Conservation (phyloP, 53 echinoderm and acorn worm genomes). For the Luidia sarsii region DNA sequence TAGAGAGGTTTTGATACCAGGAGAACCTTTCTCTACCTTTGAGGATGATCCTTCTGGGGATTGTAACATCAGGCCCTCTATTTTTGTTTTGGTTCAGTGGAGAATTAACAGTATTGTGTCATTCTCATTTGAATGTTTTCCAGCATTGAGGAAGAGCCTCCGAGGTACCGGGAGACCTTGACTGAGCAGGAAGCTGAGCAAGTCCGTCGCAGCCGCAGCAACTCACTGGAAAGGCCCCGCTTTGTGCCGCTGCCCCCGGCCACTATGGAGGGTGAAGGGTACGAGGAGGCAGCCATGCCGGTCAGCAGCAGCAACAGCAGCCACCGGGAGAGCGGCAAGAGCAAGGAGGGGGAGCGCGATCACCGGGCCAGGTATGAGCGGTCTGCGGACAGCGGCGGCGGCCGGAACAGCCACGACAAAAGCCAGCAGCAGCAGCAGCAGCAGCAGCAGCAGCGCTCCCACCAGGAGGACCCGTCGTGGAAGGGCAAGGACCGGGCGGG, state of each 20-base stretch:
- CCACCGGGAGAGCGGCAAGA: slow-evolving; percentile 11
- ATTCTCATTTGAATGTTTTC: not conserved
- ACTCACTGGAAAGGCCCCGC: slow-evolving; percentile 35
- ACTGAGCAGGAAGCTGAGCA: slow-evolving; percentile 19
- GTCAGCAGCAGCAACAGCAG: not conserved
- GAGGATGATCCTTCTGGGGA: too few species aligned
- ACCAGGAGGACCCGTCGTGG: slow-evolving; percentile 12
- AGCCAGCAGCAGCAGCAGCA: slow-evolving; percentile 16
- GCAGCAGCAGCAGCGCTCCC: slow-evolving; percentile 18
- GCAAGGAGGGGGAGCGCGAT: slow-evolving; percentile 26
- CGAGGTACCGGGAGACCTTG: not conserved
- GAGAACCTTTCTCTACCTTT: too few species aligned
- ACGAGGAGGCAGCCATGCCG: not conserved
- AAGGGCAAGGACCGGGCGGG: slow-evolving; percentile 25
- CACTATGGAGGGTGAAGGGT: not conserved
- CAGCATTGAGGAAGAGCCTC: slow-evolving; percentile 30
- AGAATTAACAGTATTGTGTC: not conserved
- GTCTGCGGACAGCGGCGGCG: not conserved
- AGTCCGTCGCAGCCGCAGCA: slow-evolving; percentile 28
- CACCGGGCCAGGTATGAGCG: slow-evolving; percentile 1
- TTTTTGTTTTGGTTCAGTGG: too few species aligned
- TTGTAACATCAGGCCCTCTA: too few species aligned
- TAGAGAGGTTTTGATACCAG: too few species aligned
- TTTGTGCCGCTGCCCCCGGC: not conserved
- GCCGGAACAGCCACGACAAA: slow-evolving; percentile 7